phyloP scores from a whole-genome alignment of 2,888 invertebrate genomes.

The Pseudococcus longispinus region DNA sequence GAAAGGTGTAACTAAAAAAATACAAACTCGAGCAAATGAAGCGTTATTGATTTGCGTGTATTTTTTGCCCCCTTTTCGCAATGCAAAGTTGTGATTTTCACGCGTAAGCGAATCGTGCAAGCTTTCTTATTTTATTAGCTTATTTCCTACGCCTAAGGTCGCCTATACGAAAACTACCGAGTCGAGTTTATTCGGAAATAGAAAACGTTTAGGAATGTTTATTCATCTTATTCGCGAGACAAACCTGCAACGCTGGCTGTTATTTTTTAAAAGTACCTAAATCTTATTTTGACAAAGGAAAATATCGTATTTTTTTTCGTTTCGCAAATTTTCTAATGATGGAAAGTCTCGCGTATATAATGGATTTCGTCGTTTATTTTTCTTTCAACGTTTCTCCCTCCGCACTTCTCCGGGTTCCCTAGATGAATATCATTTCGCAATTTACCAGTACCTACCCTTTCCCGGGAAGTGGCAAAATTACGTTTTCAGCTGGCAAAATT shows the following conservation, averaged over 20 bases:
- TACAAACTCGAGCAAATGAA: not conserved
- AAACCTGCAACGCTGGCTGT: not conserved
- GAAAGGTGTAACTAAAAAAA: slow-evolving; percentile 12
- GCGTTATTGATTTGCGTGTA: slow-evolving; percentile 32
- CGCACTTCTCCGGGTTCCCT: not conserved
- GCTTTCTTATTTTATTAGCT: slow-evolving; percentile 29
- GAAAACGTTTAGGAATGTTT: slow-evolving; percentile 8
- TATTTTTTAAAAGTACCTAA: slow-evolving; percentile 2
- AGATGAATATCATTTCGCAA: not conserved
- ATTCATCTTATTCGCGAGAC: not conserved
- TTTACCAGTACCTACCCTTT: not conserved
- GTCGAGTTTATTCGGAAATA: slow-evolving; percentile 17
- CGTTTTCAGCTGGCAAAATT: no score
- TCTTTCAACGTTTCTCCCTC: not conserved
- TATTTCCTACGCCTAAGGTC: slow-evolving; percentile 22
- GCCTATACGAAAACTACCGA: slow-evolving; percentile 7
- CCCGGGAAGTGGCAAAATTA: no score
- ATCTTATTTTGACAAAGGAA: slow-evolving; percentile 17
- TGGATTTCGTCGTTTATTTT: not conserved
- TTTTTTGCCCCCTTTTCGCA: not conserved
- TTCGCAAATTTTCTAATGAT: not conserved
- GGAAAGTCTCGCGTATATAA: not conserved
- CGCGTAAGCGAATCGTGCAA: not conserved
- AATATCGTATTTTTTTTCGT: not conserved
- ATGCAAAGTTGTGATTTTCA: slow-evolving; percentile 11